A percentile compares a stretch with the other conserved stretches of the same genome.
phyloP scores from a whole-genome alignment of 2,113 vertebrate species.

The Vidua macroura region DNA sequence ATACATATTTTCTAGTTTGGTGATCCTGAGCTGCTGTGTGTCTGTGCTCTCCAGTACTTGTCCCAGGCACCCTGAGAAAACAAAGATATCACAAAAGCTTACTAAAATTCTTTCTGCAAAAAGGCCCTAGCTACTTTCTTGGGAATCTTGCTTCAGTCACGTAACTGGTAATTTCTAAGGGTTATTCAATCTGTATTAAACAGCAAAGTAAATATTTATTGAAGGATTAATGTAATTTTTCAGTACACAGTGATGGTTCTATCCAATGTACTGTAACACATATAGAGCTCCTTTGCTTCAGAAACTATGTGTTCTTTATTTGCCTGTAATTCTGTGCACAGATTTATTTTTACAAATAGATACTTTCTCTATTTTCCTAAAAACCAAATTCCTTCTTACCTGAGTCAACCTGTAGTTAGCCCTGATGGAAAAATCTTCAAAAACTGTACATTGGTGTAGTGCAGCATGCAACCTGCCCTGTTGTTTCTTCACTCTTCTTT shows the following conservation, averaged over 20 bases:
- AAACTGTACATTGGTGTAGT: not conserved
- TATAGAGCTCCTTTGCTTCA: not conserved
- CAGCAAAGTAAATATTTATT: constrained; percentile 8
- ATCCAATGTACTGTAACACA: not conserved
- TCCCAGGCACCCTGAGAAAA: not conserved
- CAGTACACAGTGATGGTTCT: not conserved
- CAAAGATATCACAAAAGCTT: not conserved
- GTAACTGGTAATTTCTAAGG: not conserved
- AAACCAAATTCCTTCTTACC: not conserved
- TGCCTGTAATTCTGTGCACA: not conserved
- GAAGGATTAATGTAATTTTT: not conserved
- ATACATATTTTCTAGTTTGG: not conserved
- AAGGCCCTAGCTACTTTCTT: not conserved
- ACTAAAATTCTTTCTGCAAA: not conserved
- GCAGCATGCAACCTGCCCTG: not conserved
- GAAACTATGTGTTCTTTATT: not conserved
- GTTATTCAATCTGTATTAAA: not conserved
- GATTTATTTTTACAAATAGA: not conserved
- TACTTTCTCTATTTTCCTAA: not conserved
- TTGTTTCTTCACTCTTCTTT: not conserved
- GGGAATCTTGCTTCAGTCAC: not conserved
- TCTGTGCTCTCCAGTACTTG: not conserved
- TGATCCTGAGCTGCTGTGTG: not conserved
- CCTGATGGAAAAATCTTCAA: not conserved
- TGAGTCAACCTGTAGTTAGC: not conserved